phyloP scores from a whole-genome alignment of 2,888 invertebrate genomes.

The Lordiphosa fenestrarum region DNA sequence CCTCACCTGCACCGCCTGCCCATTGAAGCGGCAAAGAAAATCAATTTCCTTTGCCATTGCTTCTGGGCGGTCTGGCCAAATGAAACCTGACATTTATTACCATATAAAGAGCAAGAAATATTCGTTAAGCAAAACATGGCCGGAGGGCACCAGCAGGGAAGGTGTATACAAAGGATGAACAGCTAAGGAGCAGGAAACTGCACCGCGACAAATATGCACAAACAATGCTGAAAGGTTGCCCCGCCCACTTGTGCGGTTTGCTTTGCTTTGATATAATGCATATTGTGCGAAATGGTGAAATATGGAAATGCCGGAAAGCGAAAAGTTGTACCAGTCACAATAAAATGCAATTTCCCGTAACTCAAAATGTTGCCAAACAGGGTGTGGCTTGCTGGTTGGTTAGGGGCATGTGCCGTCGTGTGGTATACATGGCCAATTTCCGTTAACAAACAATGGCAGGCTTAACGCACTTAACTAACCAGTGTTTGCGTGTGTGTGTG shows the following conservation, averaged over 20 bases:
- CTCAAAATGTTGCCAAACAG: slow-evolving; percentile 12
- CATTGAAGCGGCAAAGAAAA: slow-evolving; percentile 59
- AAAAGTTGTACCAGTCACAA: slow-evolving; percentile 45
- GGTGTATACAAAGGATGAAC: slow-evolving; percentile 28
- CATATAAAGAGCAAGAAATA: slow-evolving; percentile 64
- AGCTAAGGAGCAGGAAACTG: slow-evolving; percentile 52
- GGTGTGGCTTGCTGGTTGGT: too few relatives aligned
- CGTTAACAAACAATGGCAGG: slow-evolving; percentile 33
- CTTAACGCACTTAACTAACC: slow-evolving; percentile 7
- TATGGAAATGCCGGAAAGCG: slow-evolving; percentile 45
- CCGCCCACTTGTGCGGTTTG: slow-evolving; percentile 10
- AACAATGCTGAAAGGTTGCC: slow-evolving; percentile 41
- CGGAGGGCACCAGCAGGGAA: slow-evolving; percentile 16
- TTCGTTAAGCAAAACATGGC: slow-evolving; percentile 39
- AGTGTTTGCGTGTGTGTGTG: too few relatives aligned
- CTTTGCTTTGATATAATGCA: slow-evolving; percentile 18
- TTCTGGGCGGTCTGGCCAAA: slow-evolving; percentile 32
- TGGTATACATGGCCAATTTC: slow-evolving; percentile 39
- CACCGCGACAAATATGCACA: slow-evolving; percentile 44
- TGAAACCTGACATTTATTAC: slow-evolving; percentile 69
- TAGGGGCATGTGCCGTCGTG: not conserved
- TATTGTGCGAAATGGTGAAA: slow-evolving; percentile 44
- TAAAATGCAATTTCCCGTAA: slow-evolving; percentile 52
- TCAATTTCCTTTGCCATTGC: slow-evolving; percentile 57
- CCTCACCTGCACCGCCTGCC: slow-evolving; percentile 13